Evolutionary conservation across 2,797 vertebrate species (phyloP), one percentile per base, ranked within the genome.

Genomic region (Zonotrichia albicollis): DNA sequence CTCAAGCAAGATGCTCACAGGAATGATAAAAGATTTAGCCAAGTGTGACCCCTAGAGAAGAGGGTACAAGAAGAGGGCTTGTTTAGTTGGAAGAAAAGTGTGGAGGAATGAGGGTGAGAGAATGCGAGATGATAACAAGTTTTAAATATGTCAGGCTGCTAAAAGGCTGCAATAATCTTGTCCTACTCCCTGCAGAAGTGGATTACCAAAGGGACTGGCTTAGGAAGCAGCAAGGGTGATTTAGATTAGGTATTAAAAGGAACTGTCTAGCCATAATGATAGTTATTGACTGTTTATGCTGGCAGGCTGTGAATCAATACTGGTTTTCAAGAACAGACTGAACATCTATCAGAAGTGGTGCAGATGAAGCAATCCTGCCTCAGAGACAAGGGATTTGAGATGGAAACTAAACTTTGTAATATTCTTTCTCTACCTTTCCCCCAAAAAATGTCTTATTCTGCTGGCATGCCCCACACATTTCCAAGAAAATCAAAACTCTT

Each of bases 81-180:
- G 17, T 71, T 94, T 30, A 74, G 25, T 3, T 78, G 21, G 46
- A 76, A 72, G 40, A 66, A 78, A 83, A 80, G 50, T n/a, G 32
- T 61, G 53, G 20, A 75, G 40, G 64, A 89, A 76, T 42, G 36
- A 55, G 36, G 27, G 51, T 62, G 55, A 88, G 62, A 86, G 74
- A 87, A 87, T 3, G 13, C 89, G 76, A 67, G n/a, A 58, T 0
- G 1, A 12, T 57, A 64, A 90, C 19, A 77, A 64, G 45, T 74
- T 90, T 84, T 60, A 95, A 82, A 80, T 73, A 76, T 12, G 53
- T 66, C 71, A 88, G 51, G 74, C 64, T 94, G 77, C 48, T 87
- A 88, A 86, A 88, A 91, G 71, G n/a, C 48, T 65, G 48, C 1
- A 7, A 89, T 67, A 76, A 89, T 53, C 80, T 84, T 64, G 43